These are phyloP conservation scores for Drosophila suzukii DNA, from an alignment of 1,140 invertebrate species.

Conservation along the genomic window DNA sequence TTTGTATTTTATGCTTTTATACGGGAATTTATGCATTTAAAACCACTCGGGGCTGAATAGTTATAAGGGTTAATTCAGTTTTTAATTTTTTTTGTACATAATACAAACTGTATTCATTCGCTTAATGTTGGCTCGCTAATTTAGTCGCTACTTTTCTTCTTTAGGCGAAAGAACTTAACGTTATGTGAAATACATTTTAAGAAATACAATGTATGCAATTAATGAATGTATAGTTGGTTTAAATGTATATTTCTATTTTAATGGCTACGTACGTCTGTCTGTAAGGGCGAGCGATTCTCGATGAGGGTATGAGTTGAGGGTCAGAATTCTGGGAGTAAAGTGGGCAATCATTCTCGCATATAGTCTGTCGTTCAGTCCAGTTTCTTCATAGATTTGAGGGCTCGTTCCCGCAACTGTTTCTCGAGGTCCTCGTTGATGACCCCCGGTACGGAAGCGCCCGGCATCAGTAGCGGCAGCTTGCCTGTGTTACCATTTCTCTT, in stretches of 20 bases:
- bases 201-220: constrained; percentile 62
- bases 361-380: constrained; percentile 67
- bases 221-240: constrained; percentile 69
- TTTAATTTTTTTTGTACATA: constrained; percentile 70
- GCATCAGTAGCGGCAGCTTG: constrained; percentile 86
- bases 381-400: constrained; percentile 89
- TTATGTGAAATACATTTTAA: constrained; percentile 74
- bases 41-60: constrained; percentile 48
- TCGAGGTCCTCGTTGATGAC: constrained; percentile 91
- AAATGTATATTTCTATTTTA: constrained; percentile 60
- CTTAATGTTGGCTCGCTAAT: constrained; percentile 35
- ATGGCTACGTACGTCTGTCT: constrained; percentile 70
- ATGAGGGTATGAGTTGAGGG: constrained; percentile 8
- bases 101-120: constrained; percentile 70
- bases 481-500: constrained; percentile 61
- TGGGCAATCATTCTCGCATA: constrained; percentile 25
- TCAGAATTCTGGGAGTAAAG: constrained; percentile 10
- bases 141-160: constrained; percentile 35
- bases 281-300: constrained; percentile 11
- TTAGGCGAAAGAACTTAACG: constrained; percentile 67
- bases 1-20: constrained; percentile 32
- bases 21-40: constrained; percentile 32
- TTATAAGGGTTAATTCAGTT: constrained; percentile 32
- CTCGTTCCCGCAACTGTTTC: constrained; percentile 94
- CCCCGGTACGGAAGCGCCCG: constrained; percentile 85